Evolutionary conservation across 2,888 invertebrate species (phyloP), one percentile per base, ranked within the genome.

Genomic region (Melinopterus prodromus): DNA sequence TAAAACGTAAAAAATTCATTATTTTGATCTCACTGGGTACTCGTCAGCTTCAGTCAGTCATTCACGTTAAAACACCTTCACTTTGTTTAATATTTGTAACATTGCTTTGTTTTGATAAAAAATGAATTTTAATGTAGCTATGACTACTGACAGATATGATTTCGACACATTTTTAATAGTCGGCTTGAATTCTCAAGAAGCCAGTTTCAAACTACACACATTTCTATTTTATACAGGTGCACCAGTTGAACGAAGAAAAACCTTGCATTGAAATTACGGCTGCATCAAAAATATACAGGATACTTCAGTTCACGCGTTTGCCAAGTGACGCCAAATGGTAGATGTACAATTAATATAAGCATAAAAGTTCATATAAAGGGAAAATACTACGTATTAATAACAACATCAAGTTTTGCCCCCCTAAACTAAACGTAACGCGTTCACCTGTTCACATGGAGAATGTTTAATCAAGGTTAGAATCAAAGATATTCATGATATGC

Each of bases 1-100:
- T 38, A 71, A 79, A 77, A 16, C 77, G 76, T 69, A 79, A 38
- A 37, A 79, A 79, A 76, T 79, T 76, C 79, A 79, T 79, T 76
- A 71, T 79, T 71, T 79, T 71, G 37, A 16, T 71, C 16, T 26
- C 69, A 79, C 76, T 71, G 76, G 70, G 5, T 77, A 9, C 74
- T 70, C 53, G 53, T 53, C 53, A 53, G 53, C 53, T 53, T 53
- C 53, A 53, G 53, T 53, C 53, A 79, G 77, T 16, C 77, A 72
- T 79, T 78, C 75, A 74, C 75, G 72, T 74, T 72, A 78, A 6
- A 78, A 78, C 70, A 71, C 75, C 37, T 78, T 74, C 78, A 69
- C 16, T 70, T 72, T 79, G 79, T 77, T 79, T 77, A 79, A 53
- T 69, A 77, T 79, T 74, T 76, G 36, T 53, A 53, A 9, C 53